A percentile compares a stretch with the other conserved stretches of the same genome.
Evolutionary conservation across 1,140 invertebrate species (phyloP).

Genomic region (Aporrectodea caliginosa): DNA sequence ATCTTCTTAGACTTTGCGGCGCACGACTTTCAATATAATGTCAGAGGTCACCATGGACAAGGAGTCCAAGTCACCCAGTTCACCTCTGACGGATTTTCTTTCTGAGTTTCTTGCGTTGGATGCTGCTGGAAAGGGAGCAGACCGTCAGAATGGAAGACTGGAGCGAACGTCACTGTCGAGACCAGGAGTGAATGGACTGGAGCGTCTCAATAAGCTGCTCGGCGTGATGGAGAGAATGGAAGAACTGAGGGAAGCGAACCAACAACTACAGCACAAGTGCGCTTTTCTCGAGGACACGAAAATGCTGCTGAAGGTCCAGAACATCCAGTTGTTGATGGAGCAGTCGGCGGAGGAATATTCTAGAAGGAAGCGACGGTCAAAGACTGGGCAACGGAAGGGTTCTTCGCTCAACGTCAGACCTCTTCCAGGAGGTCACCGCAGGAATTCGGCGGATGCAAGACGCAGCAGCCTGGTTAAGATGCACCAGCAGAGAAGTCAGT

Average conservation of each 20-base stretch:
- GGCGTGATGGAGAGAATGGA: conserved; percentile 71
- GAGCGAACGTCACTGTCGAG: no score
- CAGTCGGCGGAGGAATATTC: neutral
- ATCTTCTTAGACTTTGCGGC: no score
- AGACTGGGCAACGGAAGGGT: neutral
- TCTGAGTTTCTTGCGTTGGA: neutral
- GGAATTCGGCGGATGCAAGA: neutral
- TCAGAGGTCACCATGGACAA: neutral
- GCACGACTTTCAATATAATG: no score
- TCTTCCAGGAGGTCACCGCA: neutral
- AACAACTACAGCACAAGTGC: conserved; percentile 64
- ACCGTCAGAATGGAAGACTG: no score
- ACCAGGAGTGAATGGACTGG: conserved; percentile 58
- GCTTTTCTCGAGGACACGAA: conserved; percentile 70
- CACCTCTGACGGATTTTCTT: neutral
- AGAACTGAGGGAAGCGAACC: conserved; percentile 67
- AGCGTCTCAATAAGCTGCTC: conserved; percentile 72
- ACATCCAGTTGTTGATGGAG: conserved; percentile 31
- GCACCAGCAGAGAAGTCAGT: neutral
- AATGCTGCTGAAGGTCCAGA: conserved; percentile 61
- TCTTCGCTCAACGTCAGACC: neutral
- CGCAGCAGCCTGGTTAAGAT: neutral
- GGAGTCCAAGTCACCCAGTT: neutral
- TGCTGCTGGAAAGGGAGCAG: neutral
- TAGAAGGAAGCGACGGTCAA: no score